Evolutionary conservation across 1,140 invertebrate genomes (phyloP).

Genomic region (Lordiphosa collinella): DNA sequence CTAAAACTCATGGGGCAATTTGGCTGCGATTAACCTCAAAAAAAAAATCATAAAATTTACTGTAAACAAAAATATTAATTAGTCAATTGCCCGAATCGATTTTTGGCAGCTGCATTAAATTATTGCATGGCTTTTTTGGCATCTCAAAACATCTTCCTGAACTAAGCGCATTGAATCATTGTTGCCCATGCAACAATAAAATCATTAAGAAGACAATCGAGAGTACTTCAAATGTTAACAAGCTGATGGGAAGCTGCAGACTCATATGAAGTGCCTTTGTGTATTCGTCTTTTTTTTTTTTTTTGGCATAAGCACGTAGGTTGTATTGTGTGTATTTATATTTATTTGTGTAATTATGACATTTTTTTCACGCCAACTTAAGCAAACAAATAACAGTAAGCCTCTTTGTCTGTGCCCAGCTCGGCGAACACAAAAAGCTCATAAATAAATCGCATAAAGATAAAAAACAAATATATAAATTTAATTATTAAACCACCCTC

Average conservation of each 20-base stretch:
- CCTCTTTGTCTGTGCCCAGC: constrained; percentile 51
- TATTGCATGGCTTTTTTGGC: constrained; percentile 11
- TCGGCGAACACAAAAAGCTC: constrained; percentile 29
- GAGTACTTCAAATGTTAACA: constrained; percentile 13
- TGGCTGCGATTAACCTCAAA: background rate
- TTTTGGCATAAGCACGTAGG: constrained; percentile 19
- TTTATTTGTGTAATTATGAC: constrained; percentile 73
- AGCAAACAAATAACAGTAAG: constrained; percentile 62
- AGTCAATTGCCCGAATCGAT: constrained; percentile 17
- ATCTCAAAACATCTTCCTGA: constrained; percentile 17
- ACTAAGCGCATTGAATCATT: constrained; percentile 42
- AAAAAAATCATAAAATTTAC: constrained; percentile 7
- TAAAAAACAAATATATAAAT: constrained; percentile 15
- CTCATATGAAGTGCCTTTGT: constrained; percentile 53
- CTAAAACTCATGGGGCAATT: constrained; percentile 24
- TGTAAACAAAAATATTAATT: constrained; percentile 22
- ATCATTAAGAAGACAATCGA: background rate
- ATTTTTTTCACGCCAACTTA: constrained; percentile 67
- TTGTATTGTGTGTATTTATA: constrained; percentile 32
- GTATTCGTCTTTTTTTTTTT: constrained; percentile 15
- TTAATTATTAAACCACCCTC: constrained; percentile 26
- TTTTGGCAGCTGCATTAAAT: constrained; percentile 28
- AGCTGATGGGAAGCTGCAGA: background rate
- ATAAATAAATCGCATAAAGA: constrained; percentile 46
- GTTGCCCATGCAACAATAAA: constrained; percentile 36